Evolutionary conservation across 2,888 invertebrate genomes (phyloP).

Genomic region (Coleophora flavipennella): DNA sequence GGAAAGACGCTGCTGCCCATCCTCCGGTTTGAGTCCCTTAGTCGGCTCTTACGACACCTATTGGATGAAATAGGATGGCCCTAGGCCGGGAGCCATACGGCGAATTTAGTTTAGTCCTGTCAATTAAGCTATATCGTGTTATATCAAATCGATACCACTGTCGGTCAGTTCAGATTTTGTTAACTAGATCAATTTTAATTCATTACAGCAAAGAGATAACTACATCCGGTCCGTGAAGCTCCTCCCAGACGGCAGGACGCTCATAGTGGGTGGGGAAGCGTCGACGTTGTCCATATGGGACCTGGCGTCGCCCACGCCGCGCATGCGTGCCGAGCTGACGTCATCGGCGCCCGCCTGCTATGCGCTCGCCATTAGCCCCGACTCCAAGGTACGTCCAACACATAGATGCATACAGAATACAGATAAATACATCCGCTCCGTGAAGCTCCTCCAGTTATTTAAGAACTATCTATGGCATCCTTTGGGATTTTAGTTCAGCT

Average conservation of each 20-base stretch:
- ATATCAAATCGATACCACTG: no score
- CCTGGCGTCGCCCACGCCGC: conserved; percentile 86
- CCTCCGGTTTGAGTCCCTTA: no score
- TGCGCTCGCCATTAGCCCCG: conserved; percentile 96
- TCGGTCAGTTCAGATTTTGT: no score
- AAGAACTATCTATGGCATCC: no score
- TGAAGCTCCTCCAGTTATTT: background rate
- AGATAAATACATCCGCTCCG: background rate
- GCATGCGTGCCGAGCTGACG: conserved; percentile 92
- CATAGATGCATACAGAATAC: background rate
- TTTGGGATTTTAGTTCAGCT: background rate
- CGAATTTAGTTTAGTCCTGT: no score
- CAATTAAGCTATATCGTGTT: no score
- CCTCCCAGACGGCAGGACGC: conserved; percentile 91
- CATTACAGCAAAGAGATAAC: conserved; percentile 88
- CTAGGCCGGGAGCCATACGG: no score
- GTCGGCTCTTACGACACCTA: no score
- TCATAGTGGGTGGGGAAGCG: conserved; percentile 97
- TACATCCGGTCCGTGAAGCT: conserved; percentile 94
- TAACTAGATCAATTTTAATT: no score
- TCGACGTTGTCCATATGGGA: conserved; percentile 97
- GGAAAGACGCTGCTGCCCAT: no score
- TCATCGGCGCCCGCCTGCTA: conserved; percentile 97
- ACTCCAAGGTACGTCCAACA: conserved; percentile 80
- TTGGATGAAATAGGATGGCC: no score